These are phyloP conservation scores for Haliclona indistincta DNA, from an alignment of 37 sponge, comb jelly and placozoan species.

Conservation along the genomic window DNA sequence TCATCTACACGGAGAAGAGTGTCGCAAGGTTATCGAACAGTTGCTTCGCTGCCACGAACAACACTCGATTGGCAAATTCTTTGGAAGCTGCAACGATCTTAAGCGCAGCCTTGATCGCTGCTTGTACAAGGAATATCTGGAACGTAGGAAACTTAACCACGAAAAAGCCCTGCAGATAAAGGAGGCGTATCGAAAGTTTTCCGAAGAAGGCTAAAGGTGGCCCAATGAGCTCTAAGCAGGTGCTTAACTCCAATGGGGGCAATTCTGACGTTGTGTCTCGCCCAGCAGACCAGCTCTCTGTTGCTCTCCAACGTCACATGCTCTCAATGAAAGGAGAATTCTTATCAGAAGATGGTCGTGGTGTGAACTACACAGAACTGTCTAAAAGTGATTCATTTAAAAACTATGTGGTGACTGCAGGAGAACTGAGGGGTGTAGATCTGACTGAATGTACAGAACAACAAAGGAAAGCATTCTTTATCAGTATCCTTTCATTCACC, in stretches of 20 bases:
- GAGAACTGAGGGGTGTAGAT: slow-evolving; percentile 38
- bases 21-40: slow-evolving; percentile 60
- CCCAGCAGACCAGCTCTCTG: slow-evolving; percentile 24
- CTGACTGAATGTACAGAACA: slow-evolving; percentile 13
- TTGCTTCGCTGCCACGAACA: slow-evolving; percentile 74
- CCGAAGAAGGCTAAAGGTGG: slow-evolving; percentile 3
- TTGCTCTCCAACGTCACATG: slow-evolving; percentile 66
- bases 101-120: slow-evolving; percentile 75
- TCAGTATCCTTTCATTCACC: slow-evolving; percentile 71
- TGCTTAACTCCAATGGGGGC: background rate
- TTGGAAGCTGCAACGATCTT: slow-evolving; percentile 79
- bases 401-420: slow-evolving; percentile 27
- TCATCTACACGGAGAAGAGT: slow-evolving; percentile 76
- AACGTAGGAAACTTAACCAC: slow-evolving; percentile 26
- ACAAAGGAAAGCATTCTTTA: slow-evolving; percentile 79
- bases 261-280: background rate
- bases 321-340: slow-evolving; percentile 57
- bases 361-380: slow-evolving; percentile 68
- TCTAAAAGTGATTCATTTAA: slow-evolving; percentile 43
- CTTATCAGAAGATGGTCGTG: slow-evolving; percentile 70
- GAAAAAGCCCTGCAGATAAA: slow-evolving; percentile 29
- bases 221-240: background rate
- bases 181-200: slow-evolving; percentile 18
- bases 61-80: slow-evolving; percentile 60
- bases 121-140: slow-evolving; percentile 66